Evolutionary conservation across 2,113 vertebrate genomes (phyloP).

Genomic region (Dicentrarchus labrax): DNA sequence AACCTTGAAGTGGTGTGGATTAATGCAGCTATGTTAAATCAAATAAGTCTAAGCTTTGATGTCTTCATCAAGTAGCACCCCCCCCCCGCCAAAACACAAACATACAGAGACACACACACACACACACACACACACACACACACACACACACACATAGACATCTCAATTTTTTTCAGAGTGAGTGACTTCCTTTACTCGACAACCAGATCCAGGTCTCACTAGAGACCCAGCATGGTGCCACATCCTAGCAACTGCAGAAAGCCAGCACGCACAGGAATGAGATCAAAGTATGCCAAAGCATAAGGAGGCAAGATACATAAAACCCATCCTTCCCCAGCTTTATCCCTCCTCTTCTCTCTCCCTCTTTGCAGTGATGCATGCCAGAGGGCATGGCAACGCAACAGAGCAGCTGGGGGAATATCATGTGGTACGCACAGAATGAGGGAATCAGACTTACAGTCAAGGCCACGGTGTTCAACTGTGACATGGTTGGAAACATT

Average conservation of each 20-base stretch:
- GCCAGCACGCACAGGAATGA: constrained; percentile 66
- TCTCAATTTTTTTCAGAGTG: constrained; percentile 35
- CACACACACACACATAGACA: constrained; percentile 1
- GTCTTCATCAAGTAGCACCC: constrained; percentile 60
- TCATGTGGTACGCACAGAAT: constrained; percentile 31
- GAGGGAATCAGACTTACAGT: constrained; percentile 26
- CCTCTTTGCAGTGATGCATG: constrained; percentile 67
- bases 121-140: not conserved
- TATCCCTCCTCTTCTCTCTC: constrained; percentile 53
- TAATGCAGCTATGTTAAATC: constrained; percentile 56
- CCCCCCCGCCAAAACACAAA: not conserved
- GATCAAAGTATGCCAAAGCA: constrained; percentile 74
- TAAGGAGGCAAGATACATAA: constrained; percentile 71
- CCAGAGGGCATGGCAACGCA: constrained; percentile 69
- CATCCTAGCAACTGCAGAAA: constrained; percentile 60
- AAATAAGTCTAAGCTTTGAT: constrained; percentile 69
- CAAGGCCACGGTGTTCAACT: constrained; percentile 12
- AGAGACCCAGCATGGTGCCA: constrained; percentile 67
- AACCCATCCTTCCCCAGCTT: constrained; percentile 56
- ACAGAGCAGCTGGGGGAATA: constrained; percentile 64
- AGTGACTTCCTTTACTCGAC: constrained; percentile 50
- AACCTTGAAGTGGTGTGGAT: constrained; percentile 56
- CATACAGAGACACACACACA: not conserved
- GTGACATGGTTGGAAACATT: constrained; percentile 11
- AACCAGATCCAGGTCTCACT: constrained; percentile 68